Percentiles rank a stretch among this genome's conserved stretches.
Conservation (phyloP, 2,797 vertebrate species). For the Acanthis flammea region DNA sequence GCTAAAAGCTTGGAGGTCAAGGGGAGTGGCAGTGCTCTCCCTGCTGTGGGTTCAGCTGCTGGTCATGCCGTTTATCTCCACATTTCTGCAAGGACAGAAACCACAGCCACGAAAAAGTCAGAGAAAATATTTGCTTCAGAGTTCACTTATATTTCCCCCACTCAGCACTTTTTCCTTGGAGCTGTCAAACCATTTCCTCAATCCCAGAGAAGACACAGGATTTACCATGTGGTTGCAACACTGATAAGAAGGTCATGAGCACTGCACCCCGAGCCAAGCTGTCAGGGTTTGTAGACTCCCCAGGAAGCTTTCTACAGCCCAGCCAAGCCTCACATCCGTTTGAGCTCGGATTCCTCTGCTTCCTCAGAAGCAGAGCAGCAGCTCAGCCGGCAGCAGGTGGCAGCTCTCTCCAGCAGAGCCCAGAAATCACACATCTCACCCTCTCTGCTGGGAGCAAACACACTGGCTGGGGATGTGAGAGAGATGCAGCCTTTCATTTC, state of each 20-base stretch:
- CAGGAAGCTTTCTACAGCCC: not conserved
- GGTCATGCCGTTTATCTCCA: not conserved
- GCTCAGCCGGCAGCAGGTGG: not conserved
- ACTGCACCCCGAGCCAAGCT: not conserved
- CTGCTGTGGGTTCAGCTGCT: not conserved
- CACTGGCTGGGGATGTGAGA: not conserved
- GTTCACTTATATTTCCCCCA: not conserved
- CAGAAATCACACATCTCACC: not conserved
- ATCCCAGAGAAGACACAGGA: not conserved
- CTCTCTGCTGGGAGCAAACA: not conserved
- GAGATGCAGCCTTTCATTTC: not conserved
- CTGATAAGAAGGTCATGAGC: not conserved
- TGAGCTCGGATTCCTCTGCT: not conserved
- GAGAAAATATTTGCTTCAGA: not conserved
- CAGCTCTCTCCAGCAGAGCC: not conserved
- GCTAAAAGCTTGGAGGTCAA: not conserved
- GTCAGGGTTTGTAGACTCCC: not conserved
- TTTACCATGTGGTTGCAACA: not conserved
- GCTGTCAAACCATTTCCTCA: not conserved
- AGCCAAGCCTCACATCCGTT: not conserved
- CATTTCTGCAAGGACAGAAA: not conserved
- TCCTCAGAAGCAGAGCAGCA: not conserved
- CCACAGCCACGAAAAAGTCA: rapidly evolving
- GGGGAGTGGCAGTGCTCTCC: not conserved
- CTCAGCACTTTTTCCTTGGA: not conserved